These are phyloP conservation scores for Hoplodrina ambigua DNA, from an alignment of 2,888 invertebrate species.

Conservation along the genomic window DNA sequence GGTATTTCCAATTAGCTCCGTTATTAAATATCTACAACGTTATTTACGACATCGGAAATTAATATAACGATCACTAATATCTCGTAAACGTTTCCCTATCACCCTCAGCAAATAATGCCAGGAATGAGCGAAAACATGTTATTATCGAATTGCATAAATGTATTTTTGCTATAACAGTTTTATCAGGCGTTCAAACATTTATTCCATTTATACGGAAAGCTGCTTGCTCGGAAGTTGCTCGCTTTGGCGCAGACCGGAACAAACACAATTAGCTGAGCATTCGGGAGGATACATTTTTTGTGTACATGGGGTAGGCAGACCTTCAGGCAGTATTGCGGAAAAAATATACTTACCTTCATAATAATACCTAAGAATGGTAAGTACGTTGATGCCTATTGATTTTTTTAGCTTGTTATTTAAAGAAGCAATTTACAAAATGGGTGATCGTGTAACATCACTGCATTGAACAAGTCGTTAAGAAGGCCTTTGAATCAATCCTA, in stretches of 20 bases:
- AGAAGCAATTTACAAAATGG: background rate
- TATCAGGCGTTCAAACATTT: conserved; percentile 61
- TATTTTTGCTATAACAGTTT: conserved; percentile 54
- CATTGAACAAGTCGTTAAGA: conserved; percentile 6
- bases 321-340: conserved; percentile 22
- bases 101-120: conserved; percentile 4
- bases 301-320: conserved; percentile 33
- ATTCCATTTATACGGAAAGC: conserved; percentile 48
- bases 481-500: conserved; percentile 12
- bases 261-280: conserved; percentile 61
- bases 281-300: conserved; percentile 50
- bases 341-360: background rate
- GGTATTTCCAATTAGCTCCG: background rate
- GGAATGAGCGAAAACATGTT: conserved; percentile 4
- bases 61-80: background rate
- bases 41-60: background rate
- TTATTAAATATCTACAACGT: background rate
- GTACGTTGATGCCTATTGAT: no score
- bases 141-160: conserved; percentile 33
- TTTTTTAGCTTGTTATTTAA: no score
- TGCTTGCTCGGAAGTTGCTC: conserved; percentile 57
- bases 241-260: conserved; percentile 58
- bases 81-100: background rate
- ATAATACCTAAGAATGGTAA: background rate
- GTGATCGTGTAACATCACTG: background rate